phyloP scores from a whole-genome alignment of 2,797 vertebrate genomes.

The Anas capensis region DNA sequence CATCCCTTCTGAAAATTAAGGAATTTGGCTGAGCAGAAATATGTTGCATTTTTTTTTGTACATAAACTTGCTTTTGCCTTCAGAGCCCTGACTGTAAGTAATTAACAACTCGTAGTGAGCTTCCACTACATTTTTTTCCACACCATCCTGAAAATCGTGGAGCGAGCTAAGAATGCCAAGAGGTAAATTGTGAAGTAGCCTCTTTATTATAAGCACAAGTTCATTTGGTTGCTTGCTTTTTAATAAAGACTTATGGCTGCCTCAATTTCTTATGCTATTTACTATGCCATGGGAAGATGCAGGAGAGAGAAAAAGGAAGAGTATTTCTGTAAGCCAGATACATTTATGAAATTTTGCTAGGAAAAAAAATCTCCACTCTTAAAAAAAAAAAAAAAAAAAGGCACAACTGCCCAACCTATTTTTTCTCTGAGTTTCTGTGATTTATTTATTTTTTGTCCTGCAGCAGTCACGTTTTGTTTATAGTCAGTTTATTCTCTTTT shows the following conservation, averaged over 20 bases:
- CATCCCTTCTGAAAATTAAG: background rate
- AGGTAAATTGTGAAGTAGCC: background rate
- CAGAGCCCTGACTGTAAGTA: background rate
- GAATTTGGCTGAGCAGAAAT: background rate
- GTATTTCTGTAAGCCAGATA: background rate
- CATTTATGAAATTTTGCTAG: background rate
- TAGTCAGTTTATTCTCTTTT: background rate
- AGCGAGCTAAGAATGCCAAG: background rate
- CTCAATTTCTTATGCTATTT: background rate
- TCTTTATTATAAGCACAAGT: background rate
- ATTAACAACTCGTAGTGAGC: background rate
- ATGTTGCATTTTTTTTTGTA: background rate
- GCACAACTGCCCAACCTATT: background rate
- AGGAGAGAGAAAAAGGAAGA: background rate
- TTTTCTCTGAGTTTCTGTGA: background rate
- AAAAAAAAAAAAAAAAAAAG: background rate
- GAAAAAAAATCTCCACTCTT: background rate
- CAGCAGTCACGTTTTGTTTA: background rate
- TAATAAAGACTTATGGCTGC: background rate
- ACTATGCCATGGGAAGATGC: background rate
- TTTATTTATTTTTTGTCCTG: background rate
- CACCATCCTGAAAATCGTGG: background rate
- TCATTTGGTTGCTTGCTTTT: slow-evolving; percentile 5
- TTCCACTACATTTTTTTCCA: background rate
- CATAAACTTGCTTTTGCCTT: background rate